These are phyloP conservation scores for Muntiacus muntjak DNA, from an alignment of 2,113 vertebrate genomes.

Conservation along the genomic window DNA sequence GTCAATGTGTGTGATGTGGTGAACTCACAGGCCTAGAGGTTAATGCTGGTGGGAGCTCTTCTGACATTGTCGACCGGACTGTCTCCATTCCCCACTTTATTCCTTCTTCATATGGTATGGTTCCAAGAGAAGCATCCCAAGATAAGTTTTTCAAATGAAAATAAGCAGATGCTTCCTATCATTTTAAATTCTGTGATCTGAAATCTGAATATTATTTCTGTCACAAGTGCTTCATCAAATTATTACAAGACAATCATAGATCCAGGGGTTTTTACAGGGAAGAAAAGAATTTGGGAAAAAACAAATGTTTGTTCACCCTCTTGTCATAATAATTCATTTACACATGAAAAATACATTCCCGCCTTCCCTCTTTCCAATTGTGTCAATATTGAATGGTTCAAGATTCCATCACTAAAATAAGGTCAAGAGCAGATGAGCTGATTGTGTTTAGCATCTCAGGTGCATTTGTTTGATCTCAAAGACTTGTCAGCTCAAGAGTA, in stretches of 20 bases:
- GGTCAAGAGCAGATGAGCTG: not conserved
- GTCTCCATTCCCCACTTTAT: not conserved
- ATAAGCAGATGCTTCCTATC: not conserved
- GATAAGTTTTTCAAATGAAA: not conserved
- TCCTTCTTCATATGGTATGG: not conserved
- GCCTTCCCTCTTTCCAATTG: not conserved
- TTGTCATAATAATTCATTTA: not conserved
- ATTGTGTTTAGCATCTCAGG: not conserved
- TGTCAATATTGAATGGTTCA: not conserved
- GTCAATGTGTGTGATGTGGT: not conserved
- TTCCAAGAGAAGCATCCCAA: not conserved
- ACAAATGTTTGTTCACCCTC: not conserved
- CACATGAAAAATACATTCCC: not conserved
- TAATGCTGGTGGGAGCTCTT: not conserved
- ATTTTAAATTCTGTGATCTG: not conserved
- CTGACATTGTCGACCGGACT: rapidly evolving
- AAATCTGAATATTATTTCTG: not conserved
- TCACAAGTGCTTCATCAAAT: not conserved
- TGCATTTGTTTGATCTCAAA: not conserved
- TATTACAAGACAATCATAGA: not conserved
- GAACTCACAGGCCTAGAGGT: not conserved
- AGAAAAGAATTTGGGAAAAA: not conserved
- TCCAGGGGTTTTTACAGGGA: not conserved
- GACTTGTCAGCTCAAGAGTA: not conserved
- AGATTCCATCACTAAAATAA: not conserved